phyloP scores from a whole-genome alignment of 2,888 invertebrate genomes.

The Trissoscelio sp. region DNA sequence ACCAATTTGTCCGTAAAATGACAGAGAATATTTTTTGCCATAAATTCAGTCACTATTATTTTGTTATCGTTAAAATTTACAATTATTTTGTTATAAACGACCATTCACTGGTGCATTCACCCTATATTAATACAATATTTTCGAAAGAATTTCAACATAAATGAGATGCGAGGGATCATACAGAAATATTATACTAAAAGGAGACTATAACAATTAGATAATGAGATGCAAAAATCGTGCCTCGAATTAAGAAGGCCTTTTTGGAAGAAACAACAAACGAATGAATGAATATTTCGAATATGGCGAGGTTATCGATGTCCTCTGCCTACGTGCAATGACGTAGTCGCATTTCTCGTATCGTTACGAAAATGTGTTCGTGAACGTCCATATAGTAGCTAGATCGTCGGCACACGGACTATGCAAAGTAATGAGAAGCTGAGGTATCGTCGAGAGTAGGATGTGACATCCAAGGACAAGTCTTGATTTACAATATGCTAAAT shows the following conservation, averaged over 20 bases:
- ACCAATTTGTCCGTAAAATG: too few relatives aligned
- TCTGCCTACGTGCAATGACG: slow-evolving; percentile 67
- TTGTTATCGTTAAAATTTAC: too few relatives aligned
- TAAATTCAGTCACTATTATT: too few relatives aligned
- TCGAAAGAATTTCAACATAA: too few relatives aligned
- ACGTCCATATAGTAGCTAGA: slow-evolving; percentile 45
- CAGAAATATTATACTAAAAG: too few relatives aligned
- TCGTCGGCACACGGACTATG: slow-evolving; percentile 65
- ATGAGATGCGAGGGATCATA: too few relatives aligned
- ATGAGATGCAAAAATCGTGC: too few relatives aligned
- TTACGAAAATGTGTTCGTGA: slow-evolving; percentile 66
- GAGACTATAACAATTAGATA: too few relatives aligned
- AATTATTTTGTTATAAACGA: too few relatives aligned
- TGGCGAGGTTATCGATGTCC: slow-evolving; percentile 51
- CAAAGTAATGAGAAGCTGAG: slow-evolving; percentile 62
- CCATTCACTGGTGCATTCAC: too few relatives aligned
- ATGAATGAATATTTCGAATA: slow-evolving; percentile 49
- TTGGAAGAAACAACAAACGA: slow-evolving; percentile 39
- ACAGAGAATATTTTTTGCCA: too few relatives aligned
- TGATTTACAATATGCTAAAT: slow-evolving; percentile 62
- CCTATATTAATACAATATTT: too few relatives aligned
- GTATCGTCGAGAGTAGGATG: slow-evolving; percentile 61
- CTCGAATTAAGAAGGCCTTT: slow-evolving; percentile 32
- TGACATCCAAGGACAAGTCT: slow-evolving; percentile 62
- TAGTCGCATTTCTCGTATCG: slow-evolving; percentile 61